phyloP scores from a whole-genome alignment of 2,888 invertebrate species.

The Allolobophora icterica region DNA sequence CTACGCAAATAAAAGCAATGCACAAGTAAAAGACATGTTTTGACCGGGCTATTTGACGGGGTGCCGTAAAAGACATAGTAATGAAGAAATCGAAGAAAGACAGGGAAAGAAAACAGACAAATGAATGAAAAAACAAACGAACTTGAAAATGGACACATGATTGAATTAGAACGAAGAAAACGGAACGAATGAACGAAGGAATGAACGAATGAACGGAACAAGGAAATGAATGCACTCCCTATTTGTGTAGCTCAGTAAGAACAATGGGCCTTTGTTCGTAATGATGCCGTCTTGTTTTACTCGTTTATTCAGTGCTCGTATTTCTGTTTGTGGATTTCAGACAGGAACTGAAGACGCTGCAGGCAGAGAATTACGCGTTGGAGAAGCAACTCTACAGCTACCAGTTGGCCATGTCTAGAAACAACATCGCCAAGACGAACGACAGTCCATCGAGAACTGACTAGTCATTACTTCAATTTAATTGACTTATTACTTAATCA shows the following conservation, averaged over 20 bases:
- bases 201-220: neutral
- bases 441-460: neutral
- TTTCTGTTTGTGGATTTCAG: slow-evolving; percentile 65
- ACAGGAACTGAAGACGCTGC: slow-evolving; percentile 78
- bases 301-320: too few species aligned
- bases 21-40: too few species aligned
- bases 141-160: too few species aligned
- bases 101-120: too few species aligned
- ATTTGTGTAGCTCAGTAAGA: neutral
- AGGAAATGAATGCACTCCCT: neutral
- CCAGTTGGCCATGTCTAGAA: slow-evolving; percentile 71
- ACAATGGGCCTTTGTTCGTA: neutral
- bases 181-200: neutral
- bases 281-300: neutral
- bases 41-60: too few species aligned
- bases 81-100: too few species aligned
- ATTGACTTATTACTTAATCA: neutral
- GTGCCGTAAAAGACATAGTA: too few species aligned
- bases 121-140: too few species aligned
- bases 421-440: slow-evolving; percentile 67
- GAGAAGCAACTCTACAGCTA: slow-evolving; percentile 83
- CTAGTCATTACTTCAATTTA: neutral
- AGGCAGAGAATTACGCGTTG: slow-evolving; percentile 82
- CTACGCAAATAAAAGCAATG: too few species aligned
- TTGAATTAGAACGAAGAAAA: too few species aligned